Base-by-base conservation (phyloP, 2,113 vertebrate species). In the Bothrops jararaca region DNA sequence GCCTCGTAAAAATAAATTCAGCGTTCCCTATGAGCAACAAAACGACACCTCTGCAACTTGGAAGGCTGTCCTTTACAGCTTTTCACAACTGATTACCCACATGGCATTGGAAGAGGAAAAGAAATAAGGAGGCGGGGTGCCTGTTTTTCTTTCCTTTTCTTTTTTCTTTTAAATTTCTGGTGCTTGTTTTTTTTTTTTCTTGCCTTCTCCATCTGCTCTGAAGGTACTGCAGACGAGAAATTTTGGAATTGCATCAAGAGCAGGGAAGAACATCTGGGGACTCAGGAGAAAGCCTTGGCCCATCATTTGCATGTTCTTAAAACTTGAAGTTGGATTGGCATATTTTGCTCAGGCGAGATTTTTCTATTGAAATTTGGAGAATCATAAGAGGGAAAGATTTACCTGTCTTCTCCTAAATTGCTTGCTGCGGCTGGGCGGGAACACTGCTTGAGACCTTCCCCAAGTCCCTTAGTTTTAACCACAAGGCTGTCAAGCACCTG, bases 41-140 rank as follows among this genome's bases (percentile, higher is more conserved):
- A 92, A 85, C 29, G 92, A 34, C 53, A 69, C 57, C 45, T 89
- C 0, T 52, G 1, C 22, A 86, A 39, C 15, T 53, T 29, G 1
- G 13, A 10, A 1, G 0, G 0, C 74, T 80, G 13, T 15, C n/a
- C 8, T 0, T 50, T 11, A 2, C n/a, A 11, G 89, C 91, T 39
- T 92, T 93, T 56, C 3, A 0, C 85, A n/a, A 12, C 48, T 48
- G 6, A 2, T 94, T 23, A 22, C 13, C 56, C 7, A 3, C 2
- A 0, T 0, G 1, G 23, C 39, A 2, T 0, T 0, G 15, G 69
- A 92, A 58, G 20, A 2, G 0, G 50, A 3, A 0, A 4, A 26
- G 0, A 1, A 15, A 5, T n/a, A 80, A 39, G 50, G 45, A 86
- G 88, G 34, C 1, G 5, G 48, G 8, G 12, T 8, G 7, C 9